Base-by-base conservation (phyloP, 2,888 invertebrate genomes). In the Agrochola lychnidis region DNA sequence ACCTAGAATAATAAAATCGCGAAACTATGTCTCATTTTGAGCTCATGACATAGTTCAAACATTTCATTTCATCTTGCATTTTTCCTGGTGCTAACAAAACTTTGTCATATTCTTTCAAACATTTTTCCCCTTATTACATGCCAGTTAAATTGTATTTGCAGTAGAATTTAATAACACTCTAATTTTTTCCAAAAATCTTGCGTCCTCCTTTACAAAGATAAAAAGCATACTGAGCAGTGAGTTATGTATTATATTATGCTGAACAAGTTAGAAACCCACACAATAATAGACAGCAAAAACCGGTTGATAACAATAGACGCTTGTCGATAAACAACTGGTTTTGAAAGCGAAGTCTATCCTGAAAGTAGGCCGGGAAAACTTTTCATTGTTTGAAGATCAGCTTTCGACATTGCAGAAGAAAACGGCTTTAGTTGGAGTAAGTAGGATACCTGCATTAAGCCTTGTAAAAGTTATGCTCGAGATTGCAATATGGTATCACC, bases 361-460 rank as follows among this genome's bases (percentile, higher is more conserved):
- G 70, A 57, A 81, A 68, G 61, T 61, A 77, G 68, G 61, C 56
- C 56, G 48, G 42, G n/a, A 66, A 70, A 72, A 82, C 78, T 82
- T 72, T 62, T 36, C 62, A 72, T 78, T 82, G 78, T 78, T 57
- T 19, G 40, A 25, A 66, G 40, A 57, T 69, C 61, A 77, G 36
- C 51, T 72, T 72, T 57, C 42, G 63, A 30, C 70, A 69, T 69
- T 56, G 40, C 72, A 45, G n/a, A 42, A 70, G 69, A 70, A 57
- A 62, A 63, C 36, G 19, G 22, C 45, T 62, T 71, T 57, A 16
- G 22, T 48, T 40, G 25, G 48, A 61, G 22, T 40, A 42, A 19
- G 30, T 67, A 30, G 30, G 30, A 73, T 53, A n/a, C 16, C 4
- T 63, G 16, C 16, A 64, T n/a, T 40, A 63, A n/a, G 4, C 4